phyloP scores from a whole-genome alignment of 35 echinoderm and acorn worm species.

The Strongylocentrotus purpuratus region DNA sequence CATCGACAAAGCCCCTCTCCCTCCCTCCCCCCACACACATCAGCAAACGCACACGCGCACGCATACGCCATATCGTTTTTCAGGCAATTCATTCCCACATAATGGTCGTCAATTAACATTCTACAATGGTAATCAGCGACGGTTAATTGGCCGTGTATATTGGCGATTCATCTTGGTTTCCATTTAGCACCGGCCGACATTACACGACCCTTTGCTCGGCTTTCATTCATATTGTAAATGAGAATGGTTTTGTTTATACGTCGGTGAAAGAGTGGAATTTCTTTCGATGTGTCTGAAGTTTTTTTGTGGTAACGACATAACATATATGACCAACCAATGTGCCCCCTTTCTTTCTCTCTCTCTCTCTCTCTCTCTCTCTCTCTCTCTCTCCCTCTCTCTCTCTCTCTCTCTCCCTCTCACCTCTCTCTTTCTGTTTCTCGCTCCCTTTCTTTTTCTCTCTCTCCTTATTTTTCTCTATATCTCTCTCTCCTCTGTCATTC shows the following conservation, averaged over 20 bases:
- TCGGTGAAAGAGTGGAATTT: neutral
- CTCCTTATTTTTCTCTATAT: too few species aligned
- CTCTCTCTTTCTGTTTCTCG: too few species aligned
- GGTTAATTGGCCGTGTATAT: neutral
- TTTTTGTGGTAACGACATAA: neutral
- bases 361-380: too few species aligned
- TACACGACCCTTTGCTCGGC: neutral
- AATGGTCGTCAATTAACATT: neutral
- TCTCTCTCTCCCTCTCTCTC: too few species aligned
- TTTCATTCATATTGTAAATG: neutral
- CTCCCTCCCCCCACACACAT: neutral
- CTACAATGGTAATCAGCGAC: neutral
- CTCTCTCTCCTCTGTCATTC: too few species aligned
- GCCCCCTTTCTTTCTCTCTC: too few species aligned
- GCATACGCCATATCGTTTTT: neutral
- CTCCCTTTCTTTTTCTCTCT: too few species aligned
- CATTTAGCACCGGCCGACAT: neutral
- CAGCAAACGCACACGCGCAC: too few species aligned
- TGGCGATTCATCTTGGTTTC: conserved; percentile 7
- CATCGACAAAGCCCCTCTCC: neutral
- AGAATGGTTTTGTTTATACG: neutral
- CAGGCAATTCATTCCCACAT: neutral
- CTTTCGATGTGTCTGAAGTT: neutral
- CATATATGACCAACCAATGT: too few species aligned
- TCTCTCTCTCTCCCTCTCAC: too few species aligned